Evolutionary conservation across 2,797 vertebrate species (phyloP), one percentile per base, ranked within the genome.

Genomic region (Carcharodon carcharias): DNA sequence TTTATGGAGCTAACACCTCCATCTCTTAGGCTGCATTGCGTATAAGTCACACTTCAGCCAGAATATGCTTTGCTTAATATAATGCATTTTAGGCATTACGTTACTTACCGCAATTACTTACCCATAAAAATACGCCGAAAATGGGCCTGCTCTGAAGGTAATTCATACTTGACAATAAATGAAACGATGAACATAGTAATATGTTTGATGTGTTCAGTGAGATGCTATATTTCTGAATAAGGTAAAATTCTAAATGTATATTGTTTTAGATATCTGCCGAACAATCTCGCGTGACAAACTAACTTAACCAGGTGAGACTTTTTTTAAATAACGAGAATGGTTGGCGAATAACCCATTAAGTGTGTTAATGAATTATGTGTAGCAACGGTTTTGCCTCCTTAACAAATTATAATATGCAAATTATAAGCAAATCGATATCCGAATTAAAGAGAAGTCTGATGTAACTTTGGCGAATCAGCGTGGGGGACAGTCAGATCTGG

Each of bases 331-430:
- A 8, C 31, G 93, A 71, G 45, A 95, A 95, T 50, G 23, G 65
- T 31, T 35, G 67, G 71, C 71, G 26, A 71, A 54, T 54, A 73
- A 26, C n/a, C 11, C 35, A 67, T 67, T 23, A 94, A 94, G 45
- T 69, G 31, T 50, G 67, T 16, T 54, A 71, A 71, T 71, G 65
- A 50, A 69, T 35, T 45, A 18, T 4, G 26, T 50, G 54, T n/a
- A 35, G 2, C 8, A 28, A 50, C 14, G 6, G 93, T 95, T 40
- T 54, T 40, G n/a, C 23, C 26, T 0, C 65, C 45, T 50, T 69
- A 35, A 71, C 26, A 54, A 95, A 95, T 71, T 95, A 77, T 23
- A 95, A 95, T 95, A 73, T 95, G 94, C 94, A 95, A 73, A 93
- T 93, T 65, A 26, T 4, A 67, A 45, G 3, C 91, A 67, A 26